phyloP scores from a whole-genome alignment of 2,113 vertebrate genomes.

The Pteruthius melanotis region DNA sequence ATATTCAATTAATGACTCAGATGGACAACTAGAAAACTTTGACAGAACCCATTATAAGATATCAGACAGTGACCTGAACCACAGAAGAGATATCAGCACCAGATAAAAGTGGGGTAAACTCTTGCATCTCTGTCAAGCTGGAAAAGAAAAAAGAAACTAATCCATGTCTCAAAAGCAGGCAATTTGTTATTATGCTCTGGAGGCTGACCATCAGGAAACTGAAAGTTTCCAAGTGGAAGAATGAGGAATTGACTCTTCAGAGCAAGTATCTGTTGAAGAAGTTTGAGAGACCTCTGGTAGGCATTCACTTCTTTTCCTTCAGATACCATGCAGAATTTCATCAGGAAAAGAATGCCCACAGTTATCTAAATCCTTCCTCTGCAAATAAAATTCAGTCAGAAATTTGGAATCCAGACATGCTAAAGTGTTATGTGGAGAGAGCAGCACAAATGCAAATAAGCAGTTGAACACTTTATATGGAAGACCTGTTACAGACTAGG shows the following conservation, averaged over 20 bases:
- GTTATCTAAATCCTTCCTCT: not conserved
- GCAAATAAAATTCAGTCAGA: not conserved
- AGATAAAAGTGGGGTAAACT: not conserved
- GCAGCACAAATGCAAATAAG: not conserved
- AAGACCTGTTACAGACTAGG: not conserved
- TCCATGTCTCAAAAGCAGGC: not conserved
- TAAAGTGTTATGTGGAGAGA: not conserved
- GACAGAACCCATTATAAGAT: not conserved
- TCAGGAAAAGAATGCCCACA: not conserved
- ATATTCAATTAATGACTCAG: not conserved
- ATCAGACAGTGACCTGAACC: not conserved
- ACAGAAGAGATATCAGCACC: not conserved
- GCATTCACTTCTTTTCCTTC: not conserved
- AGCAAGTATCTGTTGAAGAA: not conserved
- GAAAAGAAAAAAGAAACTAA: not conserved
- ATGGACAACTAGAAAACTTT: not conserved
- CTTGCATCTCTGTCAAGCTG: not conserved
- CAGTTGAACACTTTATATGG: not conserved
- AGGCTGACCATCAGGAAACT: not conserved
- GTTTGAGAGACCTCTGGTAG: not conserved
- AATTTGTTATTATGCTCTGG: not conserved
- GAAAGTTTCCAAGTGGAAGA: not conserved
- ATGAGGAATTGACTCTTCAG: not conserved
- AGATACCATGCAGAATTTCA: not conserved
- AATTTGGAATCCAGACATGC: not conserved